These are phyloP conservation scores for Drosophila fulvimacula DNA, from an alignment of 2,888 invertebrate species.

Conservation along the genomic window DNA sequence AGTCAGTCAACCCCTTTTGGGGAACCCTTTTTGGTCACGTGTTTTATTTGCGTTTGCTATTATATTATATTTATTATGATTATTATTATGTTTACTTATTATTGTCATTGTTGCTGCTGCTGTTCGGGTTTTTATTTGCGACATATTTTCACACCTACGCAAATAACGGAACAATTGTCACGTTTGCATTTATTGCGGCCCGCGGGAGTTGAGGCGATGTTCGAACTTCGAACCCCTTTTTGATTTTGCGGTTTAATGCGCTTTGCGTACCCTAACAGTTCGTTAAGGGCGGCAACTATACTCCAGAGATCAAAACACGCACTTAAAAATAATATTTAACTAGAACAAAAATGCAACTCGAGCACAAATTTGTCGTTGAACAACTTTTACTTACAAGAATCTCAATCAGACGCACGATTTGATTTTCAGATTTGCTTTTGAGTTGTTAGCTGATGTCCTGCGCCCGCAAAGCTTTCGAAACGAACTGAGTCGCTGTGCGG, in stretches of 20 bases:
- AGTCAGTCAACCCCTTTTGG: slow-evolving; percentile 26
- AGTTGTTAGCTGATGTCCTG: slow-evolving; percentile 21
- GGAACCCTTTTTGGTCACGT: slow-evolving; percentile 30
- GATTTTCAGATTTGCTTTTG: slow-evolving; percentile 1
- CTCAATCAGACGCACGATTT: slow-evolving; percentile 20
- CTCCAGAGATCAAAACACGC: not conserved
- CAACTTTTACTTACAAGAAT: slow-evolving; percentile 43
- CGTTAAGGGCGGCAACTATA: not conserved
- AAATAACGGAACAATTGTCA: slow-evolving; percentile 80
- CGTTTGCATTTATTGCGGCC: slow-evolving; percentile 72
- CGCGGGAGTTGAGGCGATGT: slow-evolving; percentile 41
- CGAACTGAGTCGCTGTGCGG: slow-evolving; percentile 60
- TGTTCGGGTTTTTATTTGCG: slow-evolving; percentile 56
- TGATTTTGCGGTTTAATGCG: slow-evolving; percentile 57
- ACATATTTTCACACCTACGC: slow-evolving; percentile 83
- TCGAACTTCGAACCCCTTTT: slow-evolving; percentile 34
- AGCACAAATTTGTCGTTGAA: not conserved
- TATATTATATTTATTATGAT: slow-evolving; percentile 65
- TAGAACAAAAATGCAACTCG: not conserved
- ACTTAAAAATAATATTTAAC: slow-evolving; percentile 19
- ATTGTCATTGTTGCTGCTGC: slow-evolving; percentile 55
- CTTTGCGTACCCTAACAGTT: slow-evolving; percentile 15
- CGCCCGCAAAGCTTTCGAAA: slow-evolving; percentile 43
- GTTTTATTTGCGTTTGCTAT: slow-evolving; percentile 73
- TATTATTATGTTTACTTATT: slow-evolving; percentile 59